Conservation (phyloP, 92 coral and sea anemone genomes). For the Meandrina meandrites region DNA sequence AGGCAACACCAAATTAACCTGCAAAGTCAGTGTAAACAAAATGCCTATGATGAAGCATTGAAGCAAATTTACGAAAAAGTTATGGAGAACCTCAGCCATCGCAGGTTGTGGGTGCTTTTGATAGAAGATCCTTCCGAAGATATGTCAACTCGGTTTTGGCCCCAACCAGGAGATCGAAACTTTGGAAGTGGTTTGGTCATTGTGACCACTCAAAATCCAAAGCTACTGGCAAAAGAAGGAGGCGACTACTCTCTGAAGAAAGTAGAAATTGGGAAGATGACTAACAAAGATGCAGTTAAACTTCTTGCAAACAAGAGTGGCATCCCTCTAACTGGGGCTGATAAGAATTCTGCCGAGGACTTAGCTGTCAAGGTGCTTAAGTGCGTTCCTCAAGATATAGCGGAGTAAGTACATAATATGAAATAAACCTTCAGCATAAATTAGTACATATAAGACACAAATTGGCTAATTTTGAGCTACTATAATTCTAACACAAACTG, state of each 20-base stretch:
- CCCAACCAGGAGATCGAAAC: constrained; percentile 15
- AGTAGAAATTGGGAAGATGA: constrained; percentile 30
- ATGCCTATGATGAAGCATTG: constrained; percentile 29
- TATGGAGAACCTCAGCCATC: constrained; percentile 7
- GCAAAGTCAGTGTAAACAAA: background rate
- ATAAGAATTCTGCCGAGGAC: constrained; percentile 6
- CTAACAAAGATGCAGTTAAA: constrained; percentile 8
- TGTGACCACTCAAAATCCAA: constrained; percentile 5
- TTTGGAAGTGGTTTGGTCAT: constrained; percentile 36
- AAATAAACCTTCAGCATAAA: no score
- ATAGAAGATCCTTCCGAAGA: constrained; percentile 1
- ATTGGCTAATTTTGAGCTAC: no score
- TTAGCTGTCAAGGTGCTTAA: background rate
- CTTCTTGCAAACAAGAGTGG: constrained; percentile 21
- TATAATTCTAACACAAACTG: no score
- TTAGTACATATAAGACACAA: no score
- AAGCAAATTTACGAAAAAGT: constrained; percentile 19
- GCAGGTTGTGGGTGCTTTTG: constrained; percentile 17
- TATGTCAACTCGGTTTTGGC: constrained; percentile 8
- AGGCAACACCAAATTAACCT: constrained; percentile 20
- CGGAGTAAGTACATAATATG: constrained; percentile 14
- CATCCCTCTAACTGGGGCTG: background rate
- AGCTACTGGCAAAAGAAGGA: background rate
- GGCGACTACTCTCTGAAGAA: constrained; percentile 1
- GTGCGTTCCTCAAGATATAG: constrained; percentile 34